A percentile compares a stretch with the other conserved stretches of the same genome.
Evolutionary conservation across 2,888 invertebrate species (phyloP).

Genomic region (Cataglyphis livida): DNA sequence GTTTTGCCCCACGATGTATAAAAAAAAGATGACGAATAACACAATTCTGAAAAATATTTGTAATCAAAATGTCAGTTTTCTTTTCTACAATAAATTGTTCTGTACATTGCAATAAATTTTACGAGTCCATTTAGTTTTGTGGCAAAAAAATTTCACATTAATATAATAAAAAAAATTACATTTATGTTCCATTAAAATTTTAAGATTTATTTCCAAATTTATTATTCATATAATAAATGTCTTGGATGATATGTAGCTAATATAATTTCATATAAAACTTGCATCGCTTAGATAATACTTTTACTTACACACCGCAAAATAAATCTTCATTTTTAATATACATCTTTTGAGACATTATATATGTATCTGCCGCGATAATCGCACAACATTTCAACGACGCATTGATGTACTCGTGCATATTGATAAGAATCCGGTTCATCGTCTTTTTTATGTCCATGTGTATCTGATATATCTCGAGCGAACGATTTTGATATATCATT

Average conservation of each 20-base stretch:
- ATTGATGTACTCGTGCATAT: conserved; percentile 12
- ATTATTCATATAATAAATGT: background rate
- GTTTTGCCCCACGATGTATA: background rate
- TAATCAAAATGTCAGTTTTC: conserved; percentile 1
- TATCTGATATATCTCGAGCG: conserved; percentile 1
- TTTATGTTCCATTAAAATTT: background rate
- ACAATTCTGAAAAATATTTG: background rate
- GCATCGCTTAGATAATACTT: background rate
- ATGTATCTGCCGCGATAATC: conserved; percentile 36
- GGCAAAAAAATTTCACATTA: background rate
- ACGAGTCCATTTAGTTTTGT: background rate
- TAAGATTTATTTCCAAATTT: background rate
- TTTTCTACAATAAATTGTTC: background rate
- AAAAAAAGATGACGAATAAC: background rate
- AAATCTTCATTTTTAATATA: background rate
- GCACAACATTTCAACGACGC: background rate
- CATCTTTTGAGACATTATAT: background rate
- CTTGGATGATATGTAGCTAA: background rate
- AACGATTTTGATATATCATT: conserved; percentile 1
- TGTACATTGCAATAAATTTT: background rate
- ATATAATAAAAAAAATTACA: background rate
- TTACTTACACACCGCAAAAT: background rate
- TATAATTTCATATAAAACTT: background rate
- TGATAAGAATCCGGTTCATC: conserved; percentile 48
- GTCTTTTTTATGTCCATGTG: background rate